Evolutionary conservation across 2,113 vertebrate species (phyloP).

Genomic region (Todiramphus chloris): DNA sequence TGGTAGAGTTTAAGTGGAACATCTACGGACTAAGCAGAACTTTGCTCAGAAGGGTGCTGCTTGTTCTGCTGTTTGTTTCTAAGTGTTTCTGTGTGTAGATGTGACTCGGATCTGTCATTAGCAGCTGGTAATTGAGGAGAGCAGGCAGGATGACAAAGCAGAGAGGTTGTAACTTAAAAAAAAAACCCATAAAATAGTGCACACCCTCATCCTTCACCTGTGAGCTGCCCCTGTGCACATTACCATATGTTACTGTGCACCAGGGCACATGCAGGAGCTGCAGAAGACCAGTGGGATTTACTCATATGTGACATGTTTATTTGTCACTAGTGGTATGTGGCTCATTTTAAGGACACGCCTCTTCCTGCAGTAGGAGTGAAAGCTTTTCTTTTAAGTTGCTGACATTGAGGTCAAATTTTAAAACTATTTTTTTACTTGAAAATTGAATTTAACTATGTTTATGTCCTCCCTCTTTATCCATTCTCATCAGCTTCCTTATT

Average conservation of each 20-base stretch:
- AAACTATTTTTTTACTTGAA: background rate
- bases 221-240: background rate
- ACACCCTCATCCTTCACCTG: background rate
- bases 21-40: background rate
- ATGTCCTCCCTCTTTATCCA: background rate
- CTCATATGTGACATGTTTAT: background rate
- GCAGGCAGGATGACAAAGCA: background rate
- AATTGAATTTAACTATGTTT: background rate
- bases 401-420: background rate
- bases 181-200: too few species aligned
- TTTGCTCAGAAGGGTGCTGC: background rate
- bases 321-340: background rate
- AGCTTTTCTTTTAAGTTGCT: background rate
- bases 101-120: background rate
- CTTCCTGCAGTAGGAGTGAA: background rate
- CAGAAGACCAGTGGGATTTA: background rate
- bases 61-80: background rate
- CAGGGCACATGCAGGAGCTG: background rate
- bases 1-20: background rate
- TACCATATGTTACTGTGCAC: rapidly evolving
- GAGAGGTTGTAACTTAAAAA: background rate
- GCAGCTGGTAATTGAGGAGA: background rate
- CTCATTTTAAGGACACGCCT: background rate
- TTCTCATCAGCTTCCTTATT: background rate
- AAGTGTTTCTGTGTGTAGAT: rapidly evolving